Percentiles rank a stretch among this genome's conserved stretches.
Conservation (phyloP, 2,113 vertebrate species). For the Piaya cayana region DNA sequence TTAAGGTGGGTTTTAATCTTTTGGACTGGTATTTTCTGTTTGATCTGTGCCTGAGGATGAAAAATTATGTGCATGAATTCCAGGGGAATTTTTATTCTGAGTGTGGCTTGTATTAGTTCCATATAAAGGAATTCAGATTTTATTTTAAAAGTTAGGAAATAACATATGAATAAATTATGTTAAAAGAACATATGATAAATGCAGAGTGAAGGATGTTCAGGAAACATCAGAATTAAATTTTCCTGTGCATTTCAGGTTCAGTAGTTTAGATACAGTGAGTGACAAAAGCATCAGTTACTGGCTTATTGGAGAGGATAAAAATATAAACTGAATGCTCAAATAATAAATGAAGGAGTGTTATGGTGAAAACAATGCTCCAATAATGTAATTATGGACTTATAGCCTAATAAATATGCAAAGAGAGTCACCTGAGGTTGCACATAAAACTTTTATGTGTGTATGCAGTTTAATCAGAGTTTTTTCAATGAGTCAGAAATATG, state of each 20-base stretch:
- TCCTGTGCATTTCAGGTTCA: neutral
- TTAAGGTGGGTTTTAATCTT: neutral
- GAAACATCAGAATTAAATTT: neutral
- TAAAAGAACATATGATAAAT: neutral
- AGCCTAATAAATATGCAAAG: neutral
- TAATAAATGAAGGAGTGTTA: neutral
- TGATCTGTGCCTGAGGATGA: neutral
- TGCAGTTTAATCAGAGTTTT: neutral
- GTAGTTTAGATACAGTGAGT: neutral
- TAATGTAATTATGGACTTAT: neutral
- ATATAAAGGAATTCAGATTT: neutral
- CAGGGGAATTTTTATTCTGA: neutral
- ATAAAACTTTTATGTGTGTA: neutral
- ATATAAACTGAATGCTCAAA: neutral
- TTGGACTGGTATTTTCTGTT: neutral
- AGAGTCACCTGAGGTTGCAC: neutral
- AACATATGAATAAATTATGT: neutral
- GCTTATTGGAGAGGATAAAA: neutral
- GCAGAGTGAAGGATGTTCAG: neutral
- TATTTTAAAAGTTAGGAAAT: neutral
- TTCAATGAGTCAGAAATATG: too few relatives aligned
- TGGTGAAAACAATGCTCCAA: neutral
- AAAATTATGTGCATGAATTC: neutral
- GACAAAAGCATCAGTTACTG: neutral
- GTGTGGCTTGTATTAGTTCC: neutral